Conservation (phyloP, 2,888 invertebrate species). For the Aricia artaxerxes region DNA sequence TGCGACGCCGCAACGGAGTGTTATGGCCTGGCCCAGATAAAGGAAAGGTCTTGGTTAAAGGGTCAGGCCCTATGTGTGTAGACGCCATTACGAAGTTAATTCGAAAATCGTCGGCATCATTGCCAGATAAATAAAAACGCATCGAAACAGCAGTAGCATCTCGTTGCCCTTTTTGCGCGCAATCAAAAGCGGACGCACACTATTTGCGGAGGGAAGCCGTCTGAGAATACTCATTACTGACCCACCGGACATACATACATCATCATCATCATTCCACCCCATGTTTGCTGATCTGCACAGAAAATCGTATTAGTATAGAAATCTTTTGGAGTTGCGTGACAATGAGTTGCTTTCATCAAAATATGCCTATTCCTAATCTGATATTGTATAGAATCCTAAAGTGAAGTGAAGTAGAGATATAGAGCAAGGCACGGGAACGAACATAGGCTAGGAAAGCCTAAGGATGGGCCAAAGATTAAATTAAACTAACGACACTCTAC, state of each 20-base stretch:
- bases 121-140: constrained; percentile 3
- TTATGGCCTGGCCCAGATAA: too few relatives aligned
- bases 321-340: too few relatives aligned
- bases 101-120: not conserved
- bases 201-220: constrained; percentile 20
- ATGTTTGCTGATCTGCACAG: not conserved
- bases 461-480: not conserved
- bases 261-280: not conserved
- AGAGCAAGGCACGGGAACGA: not conserved
- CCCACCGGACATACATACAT: constrained; percentile 25
- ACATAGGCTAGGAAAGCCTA: not conserved
- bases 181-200: constrained; percentile 25
- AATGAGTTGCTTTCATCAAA: not conserved
- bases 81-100: not conserved
- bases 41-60: too few relatives aligned
- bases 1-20: too few relatives aligned
- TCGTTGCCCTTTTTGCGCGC: constrained; percentile 1
- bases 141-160: not conserved
- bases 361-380: not conserved
- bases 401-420: not conserved
- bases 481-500: not conserved
- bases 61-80: not conserved
- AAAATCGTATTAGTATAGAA: too few relatives aligned
- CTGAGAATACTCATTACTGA: constrained; percentile 26
- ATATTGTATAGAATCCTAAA: not conserved